Conservation (phyloP, 2,113 vertebrate genomes). For the Vicugna pacos region DNA sequence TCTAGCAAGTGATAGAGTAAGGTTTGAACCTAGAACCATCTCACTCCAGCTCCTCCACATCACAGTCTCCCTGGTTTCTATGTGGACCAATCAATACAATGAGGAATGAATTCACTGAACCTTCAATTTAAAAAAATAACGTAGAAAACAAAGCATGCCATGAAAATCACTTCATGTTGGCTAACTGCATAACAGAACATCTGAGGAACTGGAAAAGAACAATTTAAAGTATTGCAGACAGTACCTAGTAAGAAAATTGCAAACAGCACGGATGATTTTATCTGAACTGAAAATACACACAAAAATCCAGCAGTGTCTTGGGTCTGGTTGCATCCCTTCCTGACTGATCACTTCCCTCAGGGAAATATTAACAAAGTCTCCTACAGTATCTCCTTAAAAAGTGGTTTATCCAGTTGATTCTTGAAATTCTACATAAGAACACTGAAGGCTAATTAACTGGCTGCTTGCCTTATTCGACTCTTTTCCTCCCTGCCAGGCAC, state of each 20-base stretch:
- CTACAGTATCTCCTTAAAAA: background rate
- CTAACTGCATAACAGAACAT: conserved; percentile 4
- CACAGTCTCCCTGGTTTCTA: background rate
- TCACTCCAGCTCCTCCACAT: background rate
- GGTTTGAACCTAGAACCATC: background rate
- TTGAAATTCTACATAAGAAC: background rate
- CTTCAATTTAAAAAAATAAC: background rate
- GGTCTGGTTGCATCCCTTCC: background rate
- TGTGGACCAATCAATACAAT: background rate
- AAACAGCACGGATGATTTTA: background rate
- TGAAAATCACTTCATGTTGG: background rate
- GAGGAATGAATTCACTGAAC: background rate
- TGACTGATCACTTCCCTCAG: background rate
- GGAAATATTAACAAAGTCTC: background rate
- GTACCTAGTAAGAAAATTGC: background rate
- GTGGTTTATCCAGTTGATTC: background rate
- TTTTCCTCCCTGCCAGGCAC: background rate
- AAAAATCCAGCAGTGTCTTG: conserved; percentile 2
- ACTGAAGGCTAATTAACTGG: background rate
- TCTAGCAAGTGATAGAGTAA: background rate
- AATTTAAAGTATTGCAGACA: conserved; percentile 22
- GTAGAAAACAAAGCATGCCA: background rate
- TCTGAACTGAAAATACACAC: background rate
- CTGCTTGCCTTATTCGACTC: background rate
- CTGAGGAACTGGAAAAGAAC: background rate